A percentile compares a stretch with the other conserved stretches of the same genome.
Conservation (phyloP, 2,113 vertebrate genomes). For the Dasypus novemcinctus region DNA sequence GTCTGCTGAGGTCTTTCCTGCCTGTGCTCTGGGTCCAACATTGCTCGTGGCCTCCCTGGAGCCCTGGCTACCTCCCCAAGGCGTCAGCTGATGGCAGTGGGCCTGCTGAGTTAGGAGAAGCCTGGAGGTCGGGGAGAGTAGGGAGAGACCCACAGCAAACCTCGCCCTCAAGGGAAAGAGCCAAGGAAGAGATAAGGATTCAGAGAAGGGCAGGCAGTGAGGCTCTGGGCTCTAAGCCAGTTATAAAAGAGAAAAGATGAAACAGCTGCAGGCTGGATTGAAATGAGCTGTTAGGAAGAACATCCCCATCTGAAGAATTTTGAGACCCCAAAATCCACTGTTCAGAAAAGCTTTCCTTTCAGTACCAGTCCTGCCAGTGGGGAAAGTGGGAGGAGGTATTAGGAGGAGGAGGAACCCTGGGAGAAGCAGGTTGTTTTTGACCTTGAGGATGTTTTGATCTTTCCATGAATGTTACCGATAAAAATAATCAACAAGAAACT, state of each 20-base stretch:
- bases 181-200: neutral
- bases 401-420: neutral
- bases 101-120: neutral
- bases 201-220: neutral
- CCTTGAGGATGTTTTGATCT: constrained; percentile 41
- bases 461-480: constrained; percentile 2
- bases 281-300: neutral
- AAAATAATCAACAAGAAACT: constrained; percentile 27
- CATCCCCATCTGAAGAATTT: neutral
- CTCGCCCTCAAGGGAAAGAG: neutral
- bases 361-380: neutral
- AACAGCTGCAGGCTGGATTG: neutral
- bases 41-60: neutral
- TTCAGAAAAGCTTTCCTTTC: neutral
- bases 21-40: neutral
- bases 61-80: neutral
- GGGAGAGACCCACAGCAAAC: neutral
- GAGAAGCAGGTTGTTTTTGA: constrained; percentile 36
- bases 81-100: neutral
- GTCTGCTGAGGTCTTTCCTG: neutral
- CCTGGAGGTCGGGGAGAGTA: neutral
- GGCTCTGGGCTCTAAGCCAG: neutral
- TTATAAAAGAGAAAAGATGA: neutral
- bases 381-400: neutral
- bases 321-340: neutral